Base-by-base conservation (phyloP, 2,113 vertebrate genomes). In the Psophia crepitans region DNA sequence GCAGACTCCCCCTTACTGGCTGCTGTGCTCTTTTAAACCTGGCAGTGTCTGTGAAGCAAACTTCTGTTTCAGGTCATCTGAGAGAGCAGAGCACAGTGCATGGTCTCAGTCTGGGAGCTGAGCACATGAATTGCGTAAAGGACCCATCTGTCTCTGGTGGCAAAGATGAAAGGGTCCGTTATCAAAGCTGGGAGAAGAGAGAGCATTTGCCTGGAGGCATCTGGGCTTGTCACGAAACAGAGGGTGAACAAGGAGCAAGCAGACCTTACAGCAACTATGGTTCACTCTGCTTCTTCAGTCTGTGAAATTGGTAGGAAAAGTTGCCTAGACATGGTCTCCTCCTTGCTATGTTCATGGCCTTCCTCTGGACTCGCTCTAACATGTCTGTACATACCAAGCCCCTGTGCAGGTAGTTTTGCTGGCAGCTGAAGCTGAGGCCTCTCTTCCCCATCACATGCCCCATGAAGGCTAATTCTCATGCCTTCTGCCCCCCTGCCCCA, bases 141-240 rank as follows among this genome's bases (percentile, higher is more conserved):
- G 71, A 61, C 86, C 56, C 60, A 58, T 65, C 92, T 95, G 71
- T 81, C 86, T 86, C 80, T 77, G 82, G 74, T 84, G 94, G 87
- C 53, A 87, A 33, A 93, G 87, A 93, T 93, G 74, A 96, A 96
- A 96, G 61, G 48, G 60, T 53, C 23, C 0, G 6, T 90, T 91
- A 93, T 94, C 79, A 94, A 92, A 97, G 80, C 66, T 80, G 80
- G 60, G 65, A 79, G 57, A 66, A 78, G 74, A 69, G 78, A 70
- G 54, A 85, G 49, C 77, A 44, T 90, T 90, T 57, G 86, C 93
- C 74, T 94, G 66, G 28, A 87, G 94, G 68, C 54, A 85, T 61
- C 54, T 68, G 82, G 71, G 68, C 77, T 64, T 66, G 58, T 84
- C 78, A 49, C 3, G 9, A 78, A 95, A 91, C 78, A 87, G 54